A percentile compares a stretch with the other conserved stretches of the same genome.
Conservation (phyloP, 2,113 vertebrate species). For the Oryzias woworae region DNA sequence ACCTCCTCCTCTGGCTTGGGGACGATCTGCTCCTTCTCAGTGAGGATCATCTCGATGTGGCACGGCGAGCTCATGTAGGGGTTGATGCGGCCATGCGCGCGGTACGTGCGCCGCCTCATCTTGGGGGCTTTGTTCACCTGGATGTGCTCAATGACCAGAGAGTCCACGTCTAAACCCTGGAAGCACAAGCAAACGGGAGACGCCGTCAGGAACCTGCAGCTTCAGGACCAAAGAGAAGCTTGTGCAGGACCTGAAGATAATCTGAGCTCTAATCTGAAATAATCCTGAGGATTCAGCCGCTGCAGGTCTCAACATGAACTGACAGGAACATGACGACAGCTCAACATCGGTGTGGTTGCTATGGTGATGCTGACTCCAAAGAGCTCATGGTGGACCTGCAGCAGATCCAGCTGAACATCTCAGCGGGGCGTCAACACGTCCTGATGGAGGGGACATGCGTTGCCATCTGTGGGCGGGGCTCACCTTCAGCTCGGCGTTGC, state of each 20-base stretch:
- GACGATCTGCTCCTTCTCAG: conserved; percentile 97
- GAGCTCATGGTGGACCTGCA: no score
- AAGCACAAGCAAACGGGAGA: background rate
- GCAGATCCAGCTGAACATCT: no score
- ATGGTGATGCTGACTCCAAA: no score
- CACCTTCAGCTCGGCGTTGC: conserved; percentile 98
- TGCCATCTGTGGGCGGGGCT: background rate
- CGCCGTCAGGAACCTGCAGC: background rate
- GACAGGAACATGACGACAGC: no score
- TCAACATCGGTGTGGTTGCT: no score
- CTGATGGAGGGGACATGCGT: background rate
- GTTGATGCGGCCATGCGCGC: conserved; percentile 95
- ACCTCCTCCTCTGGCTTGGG: conserved; percentile 98
- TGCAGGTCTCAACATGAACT: no score
- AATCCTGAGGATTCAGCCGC: no score
- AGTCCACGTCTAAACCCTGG: conserved; percentile 97
- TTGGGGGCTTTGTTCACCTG: conserved; percentile 99
- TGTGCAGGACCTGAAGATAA: no score
- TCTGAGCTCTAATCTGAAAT: no score
- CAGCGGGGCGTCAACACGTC: background rate
- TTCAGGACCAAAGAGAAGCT: no score
- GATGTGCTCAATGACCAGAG: conserved; percentile 97
- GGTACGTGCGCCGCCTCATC: conserved; percentile 93
- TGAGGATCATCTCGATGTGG: conserved; percentile 99
- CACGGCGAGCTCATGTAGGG: conserved; percentile 99